Conservation (phyloP, 2,113 vertebrate genomes). For the Microtus ochrogaster region DNA sequence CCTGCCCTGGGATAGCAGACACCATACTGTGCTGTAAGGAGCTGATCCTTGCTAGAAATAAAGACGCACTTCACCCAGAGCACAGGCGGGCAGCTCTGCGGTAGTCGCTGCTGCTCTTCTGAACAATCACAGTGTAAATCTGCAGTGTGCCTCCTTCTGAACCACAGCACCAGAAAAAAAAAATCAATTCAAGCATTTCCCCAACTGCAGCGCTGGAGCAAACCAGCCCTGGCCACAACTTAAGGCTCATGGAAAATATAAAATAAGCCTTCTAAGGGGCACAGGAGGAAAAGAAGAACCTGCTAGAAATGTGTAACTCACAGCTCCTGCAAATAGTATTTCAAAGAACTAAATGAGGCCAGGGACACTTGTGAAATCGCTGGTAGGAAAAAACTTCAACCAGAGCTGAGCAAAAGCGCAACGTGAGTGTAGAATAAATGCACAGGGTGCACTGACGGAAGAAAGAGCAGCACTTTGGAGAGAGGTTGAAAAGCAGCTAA, state of each 20-base stretch:
- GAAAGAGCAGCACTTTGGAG: background rate
- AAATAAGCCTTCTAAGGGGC: background rate
- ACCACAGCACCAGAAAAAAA: constrained; percentile 28
- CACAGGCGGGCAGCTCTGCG: accelerated
- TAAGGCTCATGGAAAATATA: background rate
- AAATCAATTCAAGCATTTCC: background rate
- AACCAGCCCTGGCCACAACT: background rate
- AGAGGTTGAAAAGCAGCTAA: background rate
- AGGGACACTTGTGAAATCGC: background rate
- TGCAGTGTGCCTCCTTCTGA: background rate
- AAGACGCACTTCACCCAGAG: background rate
- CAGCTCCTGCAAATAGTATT: background rate
- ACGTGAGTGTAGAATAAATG: accelerated
- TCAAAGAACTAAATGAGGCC: background rate
- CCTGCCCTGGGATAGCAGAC: background rate
- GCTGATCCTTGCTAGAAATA: background rate
- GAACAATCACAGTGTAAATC: background rate
- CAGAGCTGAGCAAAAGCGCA: accelerated
- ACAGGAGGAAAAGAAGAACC: background rate
- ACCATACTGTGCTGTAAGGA: background rate
- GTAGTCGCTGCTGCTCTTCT: background rate
- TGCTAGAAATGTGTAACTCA: background rate
- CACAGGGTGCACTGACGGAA: background rate
- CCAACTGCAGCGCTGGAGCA: background rate
- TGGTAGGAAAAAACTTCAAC: background rate